Evolutionary conservation across 1,140 invertebrate species (phyloP).

Genomic region (Drosophila eugracilis): DNA sequence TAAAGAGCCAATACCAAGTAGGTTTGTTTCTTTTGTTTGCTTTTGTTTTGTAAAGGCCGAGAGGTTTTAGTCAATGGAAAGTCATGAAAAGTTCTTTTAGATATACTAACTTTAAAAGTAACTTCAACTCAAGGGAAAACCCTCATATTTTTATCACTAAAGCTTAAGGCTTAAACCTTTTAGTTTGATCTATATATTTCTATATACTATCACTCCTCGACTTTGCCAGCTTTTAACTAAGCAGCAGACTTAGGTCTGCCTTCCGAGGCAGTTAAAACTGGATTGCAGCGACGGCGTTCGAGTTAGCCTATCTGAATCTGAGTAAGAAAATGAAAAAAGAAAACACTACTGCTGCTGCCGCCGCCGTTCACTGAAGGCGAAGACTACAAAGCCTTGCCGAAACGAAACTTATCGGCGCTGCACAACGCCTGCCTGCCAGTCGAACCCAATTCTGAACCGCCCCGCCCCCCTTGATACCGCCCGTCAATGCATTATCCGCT

Average conservation of each 20-base stretch:
- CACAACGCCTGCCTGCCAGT: conserved; percentile 43
- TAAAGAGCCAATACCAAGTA: background rate
- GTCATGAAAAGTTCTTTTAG: too few relatives aligned
- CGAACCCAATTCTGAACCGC: conserved; percentile 28
- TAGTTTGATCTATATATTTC: background rate
- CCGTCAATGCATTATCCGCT: conserved; percentile 7
- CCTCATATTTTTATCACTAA: background rate
- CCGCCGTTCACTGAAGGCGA: conserved; percentile 20
- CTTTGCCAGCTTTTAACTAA: background rate
- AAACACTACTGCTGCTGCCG: conserved; percentile 1
- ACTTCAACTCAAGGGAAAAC: too few relatives aligned
- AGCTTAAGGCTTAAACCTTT: background rate
- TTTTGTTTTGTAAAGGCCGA: too few relatives aligned
- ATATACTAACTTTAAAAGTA: too few relatives aligned
- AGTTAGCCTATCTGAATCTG: conserved; percentile 2
- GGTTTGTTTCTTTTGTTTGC: background rate
- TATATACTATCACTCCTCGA: too few relatives aligned
- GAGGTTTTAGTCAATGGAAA: too few relatives aligned
- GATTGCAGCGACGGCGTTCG: background rate
- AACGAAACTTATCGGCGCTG: conserved; percentile 74
- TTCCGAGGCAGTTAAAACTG: conserved; percentile 28
- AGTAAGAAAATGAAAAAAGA: background rate
- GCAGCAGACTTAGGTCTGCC: conserved; percentile 15
- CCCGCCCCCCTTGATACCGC: background rate
- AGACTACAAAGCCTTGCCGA: conserved; percentile 78